Evolutionary conservation across 2,888 invertebrate species (phyloP).

Genomic region (Brenthis hecate): DNA sequence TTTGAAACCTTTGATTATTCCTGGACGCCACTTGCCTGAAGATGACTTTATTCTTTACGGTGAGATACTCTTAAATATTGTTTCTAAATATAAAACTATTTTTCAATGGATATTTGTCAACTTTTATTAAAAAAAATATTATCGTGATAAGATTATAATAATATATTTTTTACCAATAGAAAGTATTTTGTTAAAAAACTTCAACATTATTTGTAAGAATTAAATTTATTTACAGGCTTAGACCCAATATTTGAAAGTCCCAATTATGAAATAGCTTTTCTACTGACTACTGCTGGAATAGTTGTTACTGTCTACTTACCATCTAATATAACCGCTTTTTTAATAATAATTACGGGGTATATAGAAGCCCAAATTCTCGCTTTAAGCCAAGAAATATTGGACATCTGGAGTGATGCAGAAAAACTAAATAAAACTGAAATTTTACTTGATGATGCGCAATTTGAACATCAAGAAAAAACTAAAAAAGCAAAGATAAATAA

Average conservation of each 20-base stretch:
- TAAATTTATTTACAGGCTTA: slow-evolving; percentile 44
- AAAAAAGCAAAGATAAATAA: background rate
- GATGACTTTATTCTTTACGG: slow-evolving; percentile 49
- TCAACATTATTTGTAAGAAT: too few relatives aligned
- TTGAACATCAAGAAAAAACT: background rate
- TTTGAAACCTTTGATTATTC: slow-evolving; percentile 44
- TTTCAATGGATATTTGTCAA: too few relatives aligned
- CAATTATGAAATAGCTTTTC: slow-evolving; percentile 28
- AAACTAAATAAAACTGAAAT: background rate
- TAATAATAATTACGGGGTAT: slow-evolving; percentile 56
- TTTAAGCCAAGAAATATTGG: slow-evolving; percentile 52
- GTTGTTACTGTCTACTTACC: slow-evolving; percentile 46
- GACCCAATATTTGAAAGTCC: slow-evolving; percentile 30
- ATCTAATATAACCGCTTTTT: slow-evolving; percentile 44
- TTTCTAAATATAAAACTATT: background rate
- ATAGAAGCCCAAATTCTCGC: slow-evolving; percentile 46
- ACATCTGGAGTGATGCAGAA: slow-evolving; percentile 53
- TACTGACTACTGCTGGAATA: slow-evolving; percentile 8
- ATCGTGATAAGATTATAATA: background rate
- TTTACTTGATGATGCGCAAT: background rate
- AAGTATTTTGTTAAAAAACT: too few relatives aligned
- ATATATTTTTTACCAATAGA: slow-evolving; percentile 7
- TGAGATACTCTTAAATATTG: slow-evolving; percentile 18
- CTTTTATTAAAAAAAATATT: too few relatives aligned
- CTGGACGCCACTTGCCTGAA: slow-evolving; percentile 52